Evolutionary conservation across 2,888 invertebrate genomes (phyloP), one percentile per base, ranked within the genome.

Genomic region (Acrobasis consociella): DNA sequence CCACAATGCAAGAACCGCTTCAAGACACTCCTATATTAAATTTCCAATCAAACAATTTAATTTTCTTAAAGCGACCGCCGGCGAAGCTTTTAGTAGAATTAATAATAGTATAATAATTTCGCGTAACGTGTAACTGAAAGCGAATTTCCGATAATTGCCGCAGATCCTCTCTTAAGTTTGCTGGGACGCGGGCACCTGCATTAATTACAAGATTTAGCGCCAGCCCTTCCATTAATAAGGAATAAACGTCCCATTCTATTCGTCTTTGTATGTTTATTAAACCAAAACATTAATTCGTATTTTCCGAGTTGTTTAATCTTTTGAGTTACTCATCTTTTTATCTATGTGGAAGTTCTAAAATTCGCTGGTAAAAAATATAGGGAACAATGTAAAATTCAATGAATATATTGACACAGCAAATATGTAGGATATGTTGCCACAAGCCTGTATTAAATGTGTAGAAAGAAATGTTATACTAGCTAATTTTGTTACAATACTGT

Each of bases 181-280:
- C 72, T 74, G 74, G 72, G 72, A 78, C 75, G 73, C 84, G 83
- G 81, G 84, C 84, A 89, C 85, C 87, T 89, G 89, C 89, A 89
- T 89, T 89, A 87, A 90, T 90, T 89, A 90, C 82, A 79, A 83
- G 89, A 86, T 86, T 89, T 89, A 89, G 78, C 85, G 80, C 83
- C 85, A 86, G 86, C 87, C 82, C 80, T 80, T 78, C 84, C 86
- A 88, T 89, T 89, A 85, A 85, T 88, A 87, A 88, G 81, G 82
- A 81, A 86, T 85, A 85, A 86, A 81, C 81, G 69, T 66, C 70
- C 72, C 78, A 82, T 78, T 82, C 74, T 72, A 76, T 76, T 67
- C 62, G 61, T 67, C 66, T 66, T 67, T 69, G 66, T 82, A 77
- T 87, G 86, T 87, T 87, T 87, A 86, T 85, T 84, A 87, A 86